Percentiles rank a stretch among this genome's conserved stretches.
Conservation (phyloP, 2,888 invertebrate species). For the Cerceris rybyensis region DNA sequence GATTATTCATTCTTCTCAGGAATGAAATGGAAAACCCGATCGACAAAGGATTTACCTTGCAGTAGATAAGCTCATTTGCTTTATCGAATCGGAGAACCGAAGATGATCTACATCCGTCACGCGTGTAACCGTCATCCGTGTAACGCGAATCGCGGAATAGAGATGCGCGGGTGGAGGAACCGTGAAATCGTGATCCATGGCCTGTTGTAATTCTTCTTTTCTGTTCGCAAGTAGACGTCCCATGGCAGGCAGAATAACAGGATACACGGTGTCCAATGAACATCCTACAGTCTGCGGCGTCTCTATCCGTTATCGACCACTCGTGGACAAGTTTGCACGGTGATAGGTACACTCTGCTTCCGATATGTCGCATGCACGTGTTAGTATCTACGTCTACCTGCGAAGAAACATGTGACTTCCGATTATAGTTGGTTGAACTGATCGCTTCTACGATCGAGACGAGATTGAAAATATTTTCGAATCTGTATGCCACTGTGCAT, state of each 20-base stretch:
- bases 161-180: conserved; percentile 4
- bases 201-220: conserved; percentile 66
- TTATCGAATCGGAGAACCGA: conserved; percentile 41
- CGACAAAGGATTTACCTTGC: conserved; percentile 46
- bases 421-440: conserved; percentile 7
- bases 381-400: conserved; percentile 35
- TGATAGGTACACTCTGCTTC: conserved; percentile 55
- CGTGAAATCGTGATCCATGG: conserved; percentile 43
- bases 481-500: neutral
- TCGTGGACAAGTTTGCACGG: conserved; percentile 65
- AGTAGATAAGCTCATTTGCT: conserved; percentile 57
- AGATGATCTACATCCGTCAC: conserved; percentile 28
- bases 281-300: conserved; percentile 72
- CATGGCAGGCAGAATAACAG: conserved; percentile 80
- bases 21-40: conserved; percentile 47
- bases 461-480: neutral
- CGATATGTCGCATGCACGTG: conserved; percentile 38
- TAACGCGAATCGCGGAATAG: conserved; percentile 30
- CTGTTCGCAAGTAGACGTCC: conserved; percentile 59
- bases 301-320: conserved; percentile 77
- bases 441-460: neutral
- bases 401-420: conserved; percentile 33
- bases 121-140: conserved; percentile 23
- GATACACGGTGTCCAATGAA: conserved; percentile 81
- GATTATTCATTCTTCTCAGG: neutral